Evolutionary conservation across 2,888 invertebrate genomes (phyloP), one percentile per base, ranked within the genome.

Genomic region (Rhamphomyia laevipes): DNA sequence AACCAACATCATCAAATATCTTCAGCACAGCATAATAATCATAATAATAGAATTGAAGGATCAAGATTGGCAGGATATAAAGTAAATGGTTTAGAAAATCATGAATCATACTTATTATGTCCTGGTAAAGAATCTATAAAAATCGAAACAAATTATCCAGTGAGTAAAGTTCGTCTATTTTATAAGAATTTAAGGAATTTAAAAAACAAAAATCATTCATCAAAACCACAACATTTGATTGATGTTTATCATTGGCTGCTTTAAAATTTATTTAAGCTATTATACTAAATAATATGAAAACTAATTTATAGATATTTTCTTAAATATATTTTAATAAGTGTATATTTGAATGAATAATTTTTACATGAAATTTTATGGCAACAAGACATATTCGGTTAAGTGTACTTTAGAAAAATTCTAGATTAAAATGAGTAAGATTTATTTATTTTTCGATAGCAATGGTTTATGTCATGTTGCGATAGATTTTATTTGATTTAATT

Each of bases 101-200:
- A 65, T 44, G 71, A 67, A 37, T 66, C 69, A 12, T 71, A 61
- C 48, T 61, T 71, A 11, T 51, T 70, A 18, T 71, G 71, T 48
- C 64, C 66, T 4, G 65, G 63, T 40, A 63, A 63, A 44, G 58
- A 62, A 33, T 63, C 71, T 3, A 58, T 68, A 30, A 66, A 63
- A 56, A 62, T 71, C 23, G 66, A 65, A 31, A 57, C 63, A 17
- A 55, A 55, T 31, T 62, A 67, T 58, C 61, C 68, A 51, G 71
- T 71, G 65, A 71, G 71, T 68, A 59, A 53, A 51, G 48, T 56
- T 38, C 54, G 55, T 38, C 47, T 56, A 31, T 53, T 55, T 43
- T 53, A 53, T 48, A 53, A 54, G 43, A 51, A 51, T 31, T 45
- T 55, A 33, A 44, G 46, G 11, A 45, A 50, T 23, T 17, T 38